Evolutionary conservation across 2,888 invertebrate species (phyloP), one percentile per base, ranked within the genome.

Genomic region (Maniola hyperantus): DNA sequence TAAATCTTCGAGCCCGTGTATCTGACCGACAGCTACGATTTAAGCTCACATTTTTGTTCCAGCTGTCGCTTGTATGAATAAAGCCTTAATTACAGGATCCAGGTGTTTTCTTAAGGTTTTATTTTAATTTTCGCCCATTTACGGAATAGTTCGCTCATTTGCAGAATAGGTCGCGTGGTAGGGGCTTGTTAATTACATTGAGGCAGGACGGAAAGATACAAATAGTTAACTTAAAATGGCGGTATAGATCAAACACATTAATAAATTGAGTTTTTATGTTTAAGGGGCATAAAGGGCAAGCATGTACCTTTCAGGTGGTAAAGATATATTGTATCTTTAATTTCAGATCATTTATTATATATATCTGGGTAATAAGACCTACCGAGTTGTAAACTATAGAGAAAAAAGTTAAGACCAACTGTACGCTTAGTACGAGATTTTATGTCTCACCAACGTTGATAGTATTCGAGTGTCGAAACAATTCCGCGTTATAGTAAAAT

Each of bases 201-300:
- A 26, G 42, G 42, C 42, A 42, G 62, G 51, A 53, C 53, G 15
- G 53, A 26, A 53, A 53, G 62, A 26, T n/a, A 53, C 39, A 53
- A 53, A 26, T 53, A 42, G 58, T 44, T 26, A 51, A 20, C 20
- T 61, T 55, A 36, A 55, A 55, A 55, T 39, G 20, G 53, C 62
- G 62, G 62, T 26, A 26, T 42, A 48, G 42, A 53, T 62, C 53
- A 62, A 62, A 62, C 15, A 42, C 39, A 26, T 39, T 62, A 62
- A 62, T 62, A 62, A 62, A 62, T 62, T 36, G 51, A 46, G 46
- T 59, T 59, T 59, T 59, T 59, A 59, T 57, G 13, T 18, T 20
- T 55, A 39, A 11, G 20, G 34, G 59, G 48, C 46, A 34, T 59
- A 59, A 59, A 59, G 59, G 46, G 46, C 46, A 59, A 33, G 15